A percentile compares a stretch with the other conserved stretches of the same genome.
Conservation (phyloP, 2,888 invertebrate species). For the Calliphora vomitoria region DNA sequence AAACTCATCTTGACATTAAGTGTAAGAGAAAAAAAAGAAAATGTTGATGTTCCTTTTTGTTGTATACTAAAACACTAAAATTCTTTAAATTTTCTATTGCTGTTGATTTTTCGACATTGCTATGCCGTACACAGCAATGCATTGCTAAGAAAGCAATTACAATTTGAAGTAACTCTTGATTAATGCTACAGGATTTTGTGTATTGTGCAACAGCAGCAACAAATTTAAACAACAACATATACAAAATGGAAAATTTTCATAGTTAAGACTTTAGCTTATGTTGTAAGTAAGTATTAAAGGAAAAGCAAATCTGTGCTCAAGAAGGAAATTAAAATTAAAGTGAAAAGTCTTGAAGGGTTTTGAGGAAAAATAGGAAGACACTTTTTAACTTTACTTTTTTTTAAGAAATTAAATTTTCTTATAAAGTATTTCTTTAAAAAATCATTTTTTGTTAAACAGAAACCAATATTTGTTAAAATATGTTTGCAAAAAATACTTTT, state of each 20-base stretch:
- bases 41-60: conserved; percentile 24
- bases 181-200: conserved; percentile 58
- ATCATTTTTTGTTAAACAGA: too few species aligned
- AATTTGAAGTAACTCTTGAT: conserved; percentile 69
- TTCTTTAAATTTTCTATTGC: conserved; percentile 37
- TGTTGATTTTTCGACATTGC: conserved; percentile 46
- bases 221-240: conserved; percentile 14
- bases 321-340: conserved; percentile 3
- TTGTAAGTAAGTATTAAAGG: conserved; percentile 14
- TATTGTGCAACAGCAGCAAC: conserved; percentile 44
- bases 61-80: conserved; percentile 14
- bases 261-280: conserved; percentile 29
- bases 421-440: not conserved
- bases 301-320: conserved; percentile 12
- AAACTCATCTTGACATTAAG: conserved; percentile 61
- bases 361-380: not conserved
- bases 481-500: too few species aligned
- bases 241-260: conserved; percentile 15
- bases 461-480: too few species aligned
- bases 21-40: conserved; percentile 29
- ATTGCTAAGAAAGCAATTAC: conserved; percentile 54
- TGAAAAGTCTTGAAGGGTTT: not conserved
- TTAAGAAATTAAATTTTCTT: too few species aligned
- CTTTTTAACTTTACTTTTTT: too few species aligned
- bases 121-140: conserved; percentile 9